Conservation (phyloP, 2,888 invertebrate species). For the Byasa hedistus region DNA sequence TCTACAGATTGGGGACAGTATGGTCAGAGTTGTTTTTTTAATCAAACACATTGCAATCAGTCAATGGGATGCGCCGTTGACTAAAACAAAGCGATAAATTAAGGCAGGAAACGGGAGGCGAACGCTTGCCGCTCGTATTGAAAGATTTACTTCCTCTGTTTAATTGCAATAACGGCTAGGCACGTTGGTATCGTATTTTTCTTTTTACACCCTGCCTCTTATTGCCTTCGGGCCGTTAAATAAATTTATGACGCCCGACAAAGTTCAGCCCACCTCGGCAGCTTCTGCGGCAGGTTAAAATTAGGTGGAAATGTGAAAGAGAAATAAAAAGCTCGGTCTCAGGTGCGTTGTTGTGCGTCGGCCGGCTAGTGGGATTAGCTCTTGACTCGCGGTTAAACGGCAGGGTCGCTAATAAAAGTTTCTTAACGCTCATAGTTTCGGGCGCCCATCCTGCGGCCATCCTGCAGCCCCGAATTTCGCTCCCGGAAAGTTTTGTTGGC, state of each 20-base stretch:
- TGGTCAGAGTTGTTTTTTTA: constrained; percentile 54
- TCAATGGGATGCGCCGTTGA: constrained; percentile 74
- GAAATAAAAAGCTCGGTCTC: constrained; percentile 74
- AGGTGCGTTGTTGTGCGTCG: constrained; percentile 65
- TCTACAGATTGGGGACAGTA: constrained; percentile 3
- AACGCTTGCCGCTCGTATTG: constrained; percentile 75
- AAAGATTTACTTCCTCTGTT: constrained; percentile 81
- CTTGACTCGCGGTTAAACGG: constrained; percentile 74
- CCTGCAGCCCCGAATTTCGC: constrained; percentile 63
- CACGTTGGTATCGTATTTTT: constrained; percentile 81
- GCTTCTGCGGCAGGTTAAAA: constrained; percentile 64
- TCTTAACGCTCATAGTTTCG: constrained; percentile 74
- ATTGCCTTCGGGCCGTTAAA: constrained; percentile 79
- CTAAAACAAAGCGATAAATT: constrained; percentile 80
- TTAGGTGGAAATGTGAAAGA: constrained; percentile 75
- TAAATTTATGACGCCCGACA: constrained; percentile 79
- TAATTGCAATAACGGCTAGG: constrained; percentile 81
- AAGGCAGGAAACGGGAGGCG: constrained; percentile 74
- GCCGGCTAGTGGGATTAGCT: constrained; percentile 67
- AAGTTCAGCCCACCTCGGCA: constrained; percentile 76
- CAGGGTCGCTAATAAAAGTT: constrained; percentile 73
- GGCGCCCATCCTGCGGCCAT: constrained; percentile 60
- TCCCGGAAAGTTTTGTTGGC: constrained; percentile 55
- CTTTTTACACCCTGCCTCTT: constrained; percentile 80
- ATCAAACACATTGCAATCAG: constrained; percentile 77